Conservation (phyloP, 2,797 vertebrate genomes). For the Danio albolineatus region DNA sequence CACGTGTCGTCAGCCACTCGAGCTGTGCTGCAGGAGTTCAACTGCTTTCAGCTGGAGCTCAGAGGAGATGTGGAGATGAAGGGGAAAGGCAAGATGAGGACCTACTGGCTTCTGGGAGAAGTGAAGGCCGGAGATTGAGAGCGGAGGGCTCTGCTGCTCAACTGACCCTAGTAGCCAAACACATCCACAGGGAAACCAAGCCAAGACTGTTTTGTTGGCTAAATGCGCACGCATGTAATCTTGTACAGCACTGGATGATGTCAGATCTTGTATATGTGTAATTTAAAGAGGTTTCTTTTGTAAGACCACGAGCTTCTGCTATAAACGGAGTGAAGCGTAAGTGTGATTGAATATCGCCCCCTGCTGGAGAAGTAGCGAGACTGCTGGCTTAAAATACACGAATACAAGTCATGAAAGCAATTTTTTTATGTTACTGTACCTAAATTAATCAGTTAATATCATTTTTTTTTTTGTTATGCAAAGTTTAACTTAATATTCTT, state of each 20-base stretch:
- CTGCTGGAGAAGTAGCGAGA: constrained; percentile 42
- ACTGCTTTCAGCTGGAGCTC: constrained; percentile 88
- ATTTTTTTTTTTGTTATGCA: no score
- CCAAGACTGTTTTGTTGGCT: constrained; percentile 6
- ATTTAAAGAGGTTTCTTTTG: constrained; percentile 34
- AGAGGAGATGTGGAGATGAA: constrained; percentile 91
- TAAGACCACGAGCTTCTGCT: constrained; percentile 6
- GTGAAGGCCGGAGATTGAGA: constrained; percentile 71
- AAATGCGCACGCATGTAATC: constrained; percentile 11
- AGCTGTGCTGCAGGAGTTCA: constrained; percentile 86
- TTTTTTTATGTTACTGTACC: no score
- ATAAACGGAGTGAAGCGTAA: constrained; percentile 13
- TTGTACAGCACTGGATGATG: constrained; percentile 22
- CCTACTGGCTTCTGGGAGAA: constrained; percentile 91
- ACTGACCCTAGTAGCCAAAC: constrained; percentile 1
- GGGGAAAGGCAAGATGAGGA: constrained; percentile 91
- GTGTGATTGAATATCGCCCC: constrained; percentile 1
- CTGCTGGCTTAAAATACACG: constrained; percentile 26
- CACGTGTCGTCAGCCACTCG: constrained; percentile 87
- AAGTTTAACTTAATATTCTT: no score
- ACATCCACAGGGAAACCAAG: constrained; percentile 2
- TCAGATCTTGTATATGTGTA: constrained; percentile 36
- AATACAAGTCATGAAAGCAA: no score
- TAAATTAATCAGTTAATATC: no score
- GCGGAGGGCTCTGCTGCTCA: not conserved